phyloP scores from a whole-genome alignment of 2,797 vertebrate species.

The Protonibea diacanthus region DNA sequence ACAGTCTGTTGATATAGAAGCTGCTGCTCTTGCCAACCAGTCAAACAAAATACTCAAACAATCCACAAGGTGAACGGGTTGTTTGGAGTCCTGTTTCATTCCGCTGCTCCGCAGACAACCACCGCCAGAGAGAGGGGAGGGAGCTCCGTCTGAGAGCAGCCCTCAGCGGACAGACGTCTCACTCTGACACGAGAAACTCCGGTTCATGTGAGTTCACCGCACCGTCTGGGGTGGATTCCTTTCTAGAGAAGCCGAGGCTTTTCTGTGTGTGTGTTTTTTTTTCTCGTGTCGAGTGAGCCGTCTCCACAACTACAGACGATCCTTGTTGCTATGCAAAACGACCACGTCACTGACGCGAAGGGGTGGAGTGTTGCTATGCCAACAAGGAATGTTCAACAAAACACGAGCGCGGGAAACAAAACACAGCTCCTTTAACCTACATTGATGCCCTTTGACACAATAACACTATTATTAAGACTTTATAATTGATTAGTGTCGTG shows the following conservation, averaged over 20 bases:
- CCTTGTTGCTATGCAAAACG: constrained; percentile 65
- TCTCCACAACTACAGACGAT: constrained; percentile 34
- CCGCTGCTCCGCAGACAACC: constrained; percentile 31
- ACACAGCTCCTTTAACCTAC: constrained; percentile 26
- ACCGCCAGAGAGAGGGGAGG: background rate
- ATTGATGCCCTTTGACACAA: constrained; percentile 51
- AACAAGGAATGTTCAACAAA: constrained; percentile 82
- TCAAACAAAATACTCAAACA: constrained; percentile 53
- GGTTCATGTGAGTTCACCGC: background rate
- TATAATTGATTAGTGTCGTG: background rate
- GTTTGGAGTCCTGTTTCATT: constrained; percentile 62
- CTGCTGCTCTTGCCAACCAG: constrained; percentile 52
- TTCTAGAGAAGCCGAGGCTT: background rate
- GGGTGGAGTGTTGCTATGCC: constrained; percentile 80
- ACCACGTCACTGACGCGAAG: constrained; percentile 77
- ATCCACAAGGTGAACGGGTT: constrained; percentile 5
- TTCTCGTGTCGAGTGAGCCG: constrained; percentile 12
- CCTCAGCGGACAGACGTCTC: constrained; percentile 35
- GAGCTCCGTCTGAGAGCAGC: constrained; percentile 8
- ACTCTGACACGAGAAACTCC: constrained; percentile 37
- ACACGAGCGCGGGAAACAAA: constrained; percentile 73
- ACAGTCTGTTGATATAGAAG: constrained; percentile 12
- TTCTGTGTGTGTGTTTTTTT: background rate
- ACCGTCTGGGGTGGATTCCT: too few relatives aligned
- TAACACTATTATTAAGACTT: constrained; percentile 10